Percentiles rank a stretch among this genome's conserved stretches.
These are phyloP conservation scores for Synanthedon formicaeformis DNA, from an alignment of 2,888 invertebrate genomes.

Conservation along the genomic window DNA sequence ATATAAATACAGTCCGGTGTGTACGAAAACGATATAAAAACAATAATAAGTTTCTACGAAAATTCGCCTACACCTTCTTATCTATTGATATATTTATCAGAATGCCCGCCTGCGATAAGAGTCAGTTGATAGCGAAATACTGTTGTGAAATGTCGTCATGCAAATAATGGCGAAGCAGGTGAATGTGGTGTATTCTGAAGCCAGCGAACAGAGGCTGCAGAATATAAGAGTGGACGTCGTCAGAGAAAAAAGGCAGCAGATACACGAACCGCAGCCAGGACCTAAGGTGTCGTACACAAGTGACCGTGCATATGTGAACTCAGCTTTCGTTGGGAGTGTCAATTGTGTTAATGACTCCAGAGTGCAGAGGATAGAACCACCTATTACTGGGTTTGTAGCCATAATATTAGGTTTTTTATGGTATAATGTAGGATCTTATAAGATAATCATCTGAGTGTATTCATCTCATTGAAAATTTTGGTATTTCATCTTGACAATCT, in stretches of 20 bases:
- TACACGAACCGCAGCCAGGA: conserved; percentile 8
- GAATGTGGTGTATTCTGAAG: background rate
- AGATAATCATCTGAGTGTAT: too few species aligned
- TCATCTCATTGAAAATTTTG: too few species aligned
- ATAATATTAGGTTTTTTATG: background rate
- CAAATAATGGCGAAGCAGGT: background rate
- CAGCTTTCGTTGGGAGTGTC: conserved; percentile 41
- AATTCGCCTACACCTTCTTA: background rate
- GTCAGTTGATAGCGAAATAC: background rate
- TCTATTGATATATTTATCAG: background rate
- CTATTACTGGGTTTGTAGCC: conserved; percentile 25
- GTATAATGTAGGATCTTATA: too few species aligned
- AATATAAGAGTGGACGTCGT: background rate
- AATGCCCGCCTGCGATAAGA: background rate
- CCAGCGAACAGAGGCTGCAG: background rate
- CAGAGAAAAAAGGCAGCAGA: conserved; percentile 9
- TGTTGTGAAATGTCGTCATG: background rate
- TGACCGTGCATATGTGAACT: conserved; percentile 47
- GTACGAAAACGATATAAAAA: too few species aligned
- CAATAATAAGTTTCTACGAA: too few species aligned
- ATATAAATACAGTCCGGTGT: too few species aligned
- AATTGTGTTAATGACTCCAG: conserved; percentile 22
- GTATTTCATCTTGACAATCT: too few species aligned
- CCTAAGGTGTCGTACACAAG: conserved; percentile 16
- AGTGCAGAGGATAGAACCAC: conserved; percentile 12